Conservation (phyloP, 2,797 vertebrate species). For the Nannoperca australis region DNA sequence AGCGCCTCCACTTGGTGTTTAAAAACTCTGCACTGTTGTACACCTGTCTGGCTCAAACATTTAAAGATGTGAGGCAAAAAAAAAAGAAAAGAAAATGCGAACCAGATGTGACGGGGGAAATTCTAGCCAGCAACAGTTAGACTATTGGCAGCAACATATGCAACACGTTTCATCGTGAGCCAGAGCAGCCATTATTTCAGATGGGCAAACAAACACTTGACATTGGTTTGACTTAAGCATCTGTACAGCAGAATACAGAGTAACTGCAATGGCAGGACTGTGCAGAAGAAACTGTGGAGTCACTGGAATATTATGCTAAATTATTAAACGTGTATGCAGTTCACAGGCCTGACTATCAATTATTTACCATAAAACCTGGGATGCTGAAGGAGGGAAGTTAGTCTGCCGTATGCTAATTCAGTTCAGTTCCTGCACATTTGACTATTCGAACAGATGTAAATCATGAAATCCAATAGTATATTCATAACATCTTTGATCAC, state of each 20-base stretch:
- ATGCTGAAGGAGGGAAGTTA: constrained; percentile 61
- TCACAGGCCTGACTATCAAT: constrained; percentile 76
- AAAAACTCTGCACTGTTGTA: constrained; percentile 50
- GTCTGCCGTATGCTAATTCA: constrained; percentile 48
- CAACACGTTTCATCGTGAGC: constrained; percentile 82
- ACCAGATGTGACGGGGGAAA: constrained; percentile 78
- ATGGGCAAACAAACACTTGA: constrained; percentile 85
- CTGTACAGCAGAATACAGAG: constrained; percentile 77
- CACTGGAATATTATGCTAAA: constrained; percentile 72
- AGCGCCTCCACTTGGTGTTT: constrained; percentile 74
- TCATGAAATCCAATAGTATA: constrained; percentile 14
- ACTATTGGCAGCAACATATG: constrained; percentile 79
- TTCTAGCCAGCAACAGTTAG: constrained; percentile 79
- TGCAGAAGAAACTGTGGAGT: constrained; percentile 53
- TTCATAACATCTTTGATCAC: constrained; percentile 30
- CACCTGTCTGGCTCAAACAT: constrained; percentile 78
- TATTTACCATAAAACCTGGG: constrained; percentile 78
- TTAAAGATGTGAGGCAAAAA: constrained; percentile 74
- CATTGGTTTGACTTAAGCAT: constrained; percentile 83
- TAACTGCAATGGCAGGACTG: constrained; percentile 58
- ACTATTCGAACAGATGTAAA: constrained; percentile 17
- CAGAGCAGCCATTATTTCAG: constrained; percentile 82
- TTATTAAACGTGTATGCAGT: constrained; percentile 78
- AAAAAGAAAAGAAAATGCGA: constrained; percentile 50
- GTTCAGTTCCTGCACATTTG: constrained; percentile 19